phyloP scores from a whole-genome alignment of 2,888 invertebrate species.

The Sipha maydis region DNA sequence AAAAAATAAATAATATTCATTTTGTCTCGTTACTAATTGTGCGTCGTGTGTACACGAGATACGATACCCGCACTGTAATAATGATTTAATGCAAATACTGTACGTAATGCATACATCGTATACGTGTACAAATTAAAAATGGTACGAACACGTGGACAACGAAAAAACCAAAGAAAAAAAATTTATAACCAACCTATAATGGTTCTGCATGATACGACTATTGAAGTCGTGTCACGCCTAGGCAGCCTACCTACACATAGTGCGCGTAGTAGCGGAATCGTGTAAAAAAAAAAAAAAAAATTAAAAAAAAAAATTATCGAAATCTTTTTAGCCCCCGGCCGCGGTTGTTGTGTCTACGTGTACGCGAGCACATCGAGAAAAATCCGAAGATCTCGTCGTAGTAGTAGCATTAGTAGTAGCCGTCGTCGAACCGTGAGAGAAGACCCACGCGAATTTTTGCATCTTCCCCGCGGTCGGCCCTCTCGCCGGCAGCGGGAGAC shows the following conservation, averaged over 20 bases:
- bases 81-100: too few relatives aligned
- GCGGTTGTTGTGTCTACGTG: not conserved
- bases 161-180: not conserved
- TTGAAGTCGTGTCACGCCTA: not conserved
- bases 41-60: too few relatives aligned
- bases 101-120: too few relatives aligned
- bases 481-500: not conserved
- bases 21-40: too few relatives aligned
- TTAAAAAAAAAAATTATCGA: not conserved
- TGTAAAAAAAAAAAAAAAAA: not conserved
- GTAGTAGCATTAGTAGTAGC: too few relatives aligned
- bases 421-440: not conserved
- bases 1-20: too few relatives aligned
- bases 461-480: not conserved
- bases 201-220: not conserved
- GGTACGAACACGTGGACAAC: too few relatives aligned
- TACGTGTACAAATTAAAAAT: too few relatives aligned
- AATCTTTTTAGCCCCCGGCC: not conserved
- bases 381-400: not conserved
- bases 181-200: not conserved
- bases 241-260: not conserved
- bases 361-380: not conserved
- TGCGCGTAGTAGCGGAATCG: not conserved
- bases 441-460: conserved; percentile 57
- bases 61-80: too few relatives aligned